Percentiles rank a stretch among this genome's conserved stretches.
Evolutionary conservation across 2,113 vertebrate species (phyloP).

Genomic region (Corythornis cristatus): DNA sequence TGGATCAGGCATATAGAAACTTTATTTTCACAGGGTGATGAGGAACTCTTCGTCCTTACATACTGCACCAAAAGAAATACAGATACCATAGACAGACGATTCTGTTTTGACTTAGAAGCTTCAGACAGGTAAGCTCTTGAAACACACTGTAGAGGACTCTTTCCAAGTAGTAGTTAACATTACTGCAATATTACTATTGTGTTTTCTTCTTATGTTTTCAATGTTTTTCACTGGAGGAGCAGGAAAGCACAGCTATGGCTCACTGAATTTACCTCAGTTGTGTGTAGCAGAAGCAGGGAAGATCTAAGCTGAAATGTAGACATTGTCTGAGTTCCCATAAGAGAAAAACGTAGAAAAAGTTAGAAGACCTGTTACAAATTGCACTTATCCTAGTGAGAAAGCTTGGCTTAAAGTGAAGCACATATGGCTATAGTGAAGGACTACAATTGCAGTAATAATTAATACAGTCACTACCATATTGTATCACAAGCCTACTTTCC

Average conservation of each 20-base stretch:
- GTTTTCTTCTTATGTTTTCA: neutral
- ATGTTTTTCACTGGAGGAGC: neutral
- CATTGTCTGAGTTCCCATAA: neutral
- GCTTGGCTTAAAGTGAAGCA: neutral
- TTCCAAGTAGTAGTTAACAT: neutral
- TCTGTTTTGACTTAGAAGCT: slow-evolving; percentile 95
- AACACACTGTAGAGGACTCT: neutral
- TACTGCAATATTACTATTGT: neutral
- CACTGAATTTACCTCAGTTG: neutral
- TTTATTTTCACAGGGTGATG: slow-evolving; percentile 86
- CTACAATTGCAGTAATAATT: neutral
- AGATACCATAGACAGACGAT: slow-evolving; percentile 90
- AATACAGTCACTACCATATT: neutral
- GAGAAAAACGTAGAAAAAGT: neutral
- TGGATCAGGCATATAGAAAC: neutral
- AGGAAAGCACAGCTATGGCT: neutral
- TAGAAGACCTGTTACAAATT: neutral
- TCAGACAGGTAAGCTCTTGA: slow-evolving; percentile 85
- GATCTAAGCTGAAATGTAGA: neutral
- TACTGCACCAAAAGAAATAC: slow-evolving; percentile 88
- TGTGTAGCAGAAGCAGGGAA: neutral
- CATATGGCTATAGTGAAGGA: neutral
- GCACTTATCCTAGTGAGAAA: neutral
- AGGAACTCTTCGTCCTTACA: slow-evolving; percentile 84
- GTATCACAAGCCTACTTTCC: neutral